These are phyloP conservation scores for Autographa gamma DNA, from an alignment of 2,888 invertebrate species.

Conservation along the genomic window DNA sequence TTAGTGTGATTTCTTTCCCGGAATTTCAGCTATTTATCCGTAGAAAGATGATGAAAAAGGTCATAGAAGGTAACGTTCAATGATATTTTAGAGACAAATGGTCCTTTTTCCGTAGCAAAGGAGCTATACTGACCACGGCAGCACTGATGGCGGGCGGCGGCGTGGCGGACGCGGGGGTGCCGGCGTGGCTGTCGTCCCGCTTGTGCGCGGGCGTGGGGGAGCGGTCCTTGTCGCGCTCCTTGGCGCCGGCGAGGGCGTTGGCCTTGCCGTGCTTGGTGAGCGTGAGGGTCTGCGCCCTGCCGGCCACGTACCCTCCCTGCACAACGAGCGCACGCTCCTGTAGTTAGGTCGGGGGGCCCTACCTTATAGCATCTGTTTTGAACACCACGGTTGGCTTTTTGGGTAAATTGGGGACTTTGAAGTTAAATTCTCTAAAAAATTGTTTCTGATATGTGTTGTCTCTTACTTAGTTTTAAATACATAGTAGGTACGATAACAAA, in stretches of 20 bases:
- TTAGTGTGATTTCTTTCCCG: too few relatives aligned
- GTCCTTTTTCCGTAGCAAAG: too few relatives aligned
- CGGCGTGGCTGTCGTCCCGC: constrained; percentile 64
- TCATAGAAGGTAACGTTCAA: too few relatives aligned
- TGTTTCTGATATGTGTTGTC: constrained; percentile 13
- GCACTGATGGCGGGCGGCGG: constrained; percentile 80
- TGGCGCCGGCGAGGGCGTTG: constrained; percentile 91
- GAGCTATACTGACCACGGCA: constrained; percentile 68
- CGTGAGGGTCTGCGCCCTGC: constrained; percentile 91
- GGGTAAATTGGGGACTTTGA: background rate
- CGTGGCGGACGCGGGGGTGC: constrained; percentile 72
- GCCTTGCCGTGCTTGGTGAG: constrained; percentile 91
- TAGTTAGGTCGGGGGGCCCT: constrained; percentile 88
- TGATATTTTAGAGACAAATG: too few relatives aligned
- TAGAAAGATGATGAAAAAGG: too few relatives aligned
- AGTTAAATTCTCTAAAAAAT: background rate
- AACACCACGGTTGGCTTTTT: constrained; percentile 74
- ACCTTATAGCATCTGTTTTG: constrained; percentile 83
- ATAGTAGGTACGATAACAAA: too few relatives aligned
- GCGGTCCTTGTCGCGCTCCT: constrained; percentile 90
- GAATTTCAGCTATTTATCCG: too few relatives aligned
- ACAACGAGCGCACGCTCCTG: constrained; percentile 92
- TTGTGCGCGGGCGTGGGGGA: constrained; percentile 70
- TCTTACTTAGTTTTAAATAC: background rate
- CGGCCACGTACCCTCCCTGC: constrained; percentile 91